phyloP scores from a whole-genome alignment of 2,888 invertebrate species.

The Apeira syringaria region DNA sequence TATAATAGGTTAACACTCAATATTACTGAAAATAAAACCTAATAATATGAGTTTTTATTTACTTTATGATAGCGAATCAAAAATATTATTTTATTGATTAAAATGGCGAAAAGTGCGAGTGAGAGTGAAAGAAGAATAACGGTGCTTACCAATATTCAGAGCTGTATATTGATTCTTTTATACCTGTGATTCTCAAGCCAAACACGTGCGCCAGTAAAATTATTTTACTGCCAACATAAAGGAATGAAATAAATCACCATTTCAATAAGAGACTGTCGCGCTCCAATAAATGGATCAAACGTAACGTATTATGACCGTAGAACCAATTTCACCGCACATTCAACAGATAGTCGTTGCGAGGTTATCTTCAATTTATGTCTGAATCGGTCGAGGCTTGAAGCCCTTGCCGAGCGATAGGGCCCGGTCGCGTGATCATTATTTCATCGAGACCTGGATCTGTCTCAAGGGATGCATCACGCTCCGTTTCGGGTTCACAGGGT shows the following conservation, averaged over 20 bases:
- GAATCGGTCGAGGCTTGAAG: conserved; percentile 37
- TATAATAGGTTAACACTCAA: no score
- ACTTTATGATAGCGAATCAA: no score
- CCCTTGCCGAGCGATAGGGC: conserved; percentile 30
- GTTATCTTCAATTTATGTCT: conserved; percentile 58
- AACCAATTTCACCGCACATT: conserved; percentile 43
- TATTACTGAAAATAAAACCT: no score
- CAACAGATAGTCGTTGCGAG: conserved; percentile 61
- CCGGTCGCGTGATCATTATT: conserved; percentile 59
- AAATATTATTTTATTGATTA: no score
- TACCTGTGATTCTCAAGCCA: conserved; percentile 5
- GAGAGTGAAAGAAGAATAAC: no score
- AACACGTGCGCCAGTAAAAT: conserved; percentile 14
- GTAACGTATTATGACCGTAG: conserved; percentile 27
- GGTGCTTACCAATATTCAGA: no score
- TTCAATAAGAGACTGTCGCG: conserved; percentile 15
- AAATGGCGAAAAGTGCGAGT: no score
- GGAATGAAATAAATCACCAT: conserved; percentile 22
- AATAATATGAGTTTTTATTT: no score
- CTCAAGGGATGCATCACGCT: conserved; percentile 61
- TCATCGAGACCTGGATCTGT: conserved; percentile 57
- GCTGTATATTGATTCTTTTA: no score
- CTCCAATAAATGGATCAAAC: conserved; percentile 18
- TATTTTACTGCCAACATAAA: conserved; percentile 13
- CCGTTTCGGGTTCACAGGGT: conserved; percentile 44